phyloP scores from a whole-genome alignment of 2,888 invertebrate genomes.

The Pristionchus entomophagus region DNA sequence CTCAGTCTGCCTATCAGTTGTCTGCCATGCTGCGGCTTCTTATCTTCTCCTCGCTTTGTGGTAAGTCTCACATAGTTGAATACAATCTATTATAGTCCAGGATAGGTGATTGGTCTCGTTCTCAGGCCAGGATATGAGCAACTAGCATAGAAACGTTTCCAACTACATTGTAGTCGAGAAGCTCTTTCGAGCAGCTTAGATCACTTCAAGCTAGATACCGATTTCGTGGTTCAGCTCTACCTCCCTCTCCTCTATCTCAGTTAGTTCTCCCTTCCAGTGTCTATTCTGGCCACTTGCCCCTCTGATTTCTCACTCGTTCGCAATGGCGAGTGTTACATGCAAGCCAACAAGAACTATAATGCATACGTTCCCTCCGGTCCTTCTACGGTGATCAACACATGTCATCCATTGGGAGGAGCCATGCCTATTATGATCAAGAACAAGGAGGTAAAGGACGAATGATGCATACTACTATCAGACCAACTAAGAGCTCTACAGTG shows the following conservation, averaged over 20 bases:
- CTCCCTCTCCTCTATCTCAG: too few relatives aligned
- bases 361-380: background rate
- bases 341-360: background rate
- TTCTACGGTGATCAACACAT: background rate
- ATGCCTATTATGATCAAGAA: background rate
- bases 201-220: background rate
- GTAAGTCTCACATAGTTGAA: background rate
- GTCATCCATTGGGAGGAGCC: background rate
- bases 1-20: background rate
- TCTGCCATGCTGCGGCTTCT: background rate
- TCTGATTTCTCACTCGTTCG: background rate
- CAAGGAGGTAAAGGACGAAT: background rate
- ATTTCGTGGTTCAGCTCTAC: background rate
- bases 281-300: background rate
- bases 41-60: background rate
- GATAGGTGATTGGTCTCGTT: too few relatives aligned
- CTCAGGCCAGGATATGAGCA: too few relatives aligned
- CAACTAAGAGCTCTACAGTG: too few relatives aligned
- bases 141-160: too few relatives aligned
- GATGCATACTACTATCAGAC: too few relatives aligned
- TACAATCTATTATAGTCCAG: background rate
- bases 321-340: conserved; percentile 13
- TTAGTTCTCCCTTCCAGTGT: too few relatives aligned
- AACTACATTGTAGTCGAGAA: background rate
- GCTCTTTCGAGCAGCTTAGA: background rate